phyloP scores from a whole-genome alignment of 2,888 invertebrate genomes.

The Norana najaformis region DNA sequence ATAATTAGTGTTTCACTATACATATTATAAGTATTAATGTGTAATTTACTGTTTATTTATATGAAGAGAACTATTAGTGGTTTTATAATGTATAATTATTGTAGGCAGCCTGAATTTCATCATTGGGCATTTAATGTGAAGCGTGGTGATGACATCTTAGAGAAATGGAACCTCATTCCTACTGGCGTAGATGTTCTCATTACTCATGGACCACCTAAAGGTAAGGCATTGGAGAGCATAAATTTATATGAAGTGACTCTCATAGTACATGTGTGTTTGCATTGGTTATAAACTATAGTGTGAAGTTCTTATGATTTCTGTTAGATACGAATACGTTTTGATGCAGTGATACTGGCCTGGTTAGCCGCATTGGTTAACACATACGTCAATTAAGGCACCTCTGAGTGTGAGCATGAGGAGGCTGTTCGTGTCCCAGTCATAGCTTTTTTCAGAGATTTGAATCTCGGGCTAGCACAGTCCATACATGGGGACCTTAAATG shows the following conservation, averaged over 20 bases:
- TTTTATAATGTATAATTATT: constrained; percentile 26
- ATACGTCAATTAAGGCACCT: too few species aligned
- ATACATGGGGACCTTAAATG: too few species aligned
- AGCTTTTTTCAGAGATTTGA: too few species aligned
- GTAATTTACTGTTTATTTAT: too few species aligned
- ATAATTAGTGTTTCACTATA: too few species aligned
- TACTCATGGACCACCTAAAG: constrained; percentile 79
- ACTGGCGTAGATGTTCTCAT: constrained; percentile 75
- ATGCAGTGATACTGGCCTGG: neutral
- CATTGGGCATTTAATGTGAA: constrained; percentile 82
- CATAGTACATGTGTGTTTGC: neutral
- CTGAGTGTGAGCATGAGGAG: too few species aligned
- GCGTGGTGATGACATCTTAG: constrained; percentile 73
- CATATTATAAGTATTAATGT: too few species aligned
- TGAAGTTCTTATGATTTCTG: neutral
- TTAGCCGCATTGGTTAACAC: too few species aligned
- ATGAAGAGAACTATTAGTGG: neutral
- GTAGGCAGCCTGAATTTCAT: constrained; percentile 77
- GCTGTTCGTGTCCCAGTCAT: too few species aligned
- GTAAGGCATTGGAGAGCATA: constrained; percentile 44
- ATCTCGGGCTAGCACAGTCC: too few species aligned
- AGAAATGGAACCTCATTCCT: constrained; percentile 81
- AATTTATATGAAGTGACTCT: neutral
- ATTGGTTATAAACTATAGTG: neutral
- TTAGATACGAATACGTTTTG: neutral